Evolutionary conservation across 2,113 vertebrate species (phyloP).

Genomic region (Pseudonaja textilis): DNA sequence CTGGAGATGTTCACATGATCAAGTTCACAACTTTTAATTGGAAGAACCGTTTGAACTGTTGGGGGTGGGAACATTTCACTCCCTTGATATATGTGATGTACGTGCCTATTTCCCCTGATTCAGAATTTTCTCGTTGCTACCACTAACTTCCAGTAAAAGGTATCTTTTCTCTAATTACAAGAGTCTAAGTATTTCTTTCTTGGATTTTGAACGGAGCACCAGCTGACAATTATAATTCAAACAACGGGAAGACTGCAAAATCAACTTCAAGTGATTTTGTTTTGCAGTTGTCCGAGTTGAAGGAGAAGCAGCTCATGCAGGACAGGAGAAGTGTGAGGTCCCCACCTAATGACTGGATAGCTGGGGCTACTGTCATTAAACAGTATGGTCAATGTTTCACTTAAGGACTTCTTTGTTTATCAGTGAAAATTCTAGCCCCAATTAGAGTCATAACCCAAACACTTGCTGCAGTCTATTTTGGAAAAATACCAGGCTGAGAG

Average conservation of each 20-base stretch:
- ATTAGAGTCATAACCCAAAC: background rate
- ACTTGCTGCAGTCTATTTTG: background rate
- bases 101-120: no score
- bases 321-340: background rate
- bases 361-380: background rate
- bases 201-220: no score
- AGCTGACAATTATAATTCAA: background rate
- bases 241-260: background rate
- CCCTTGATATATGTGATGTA: no score
- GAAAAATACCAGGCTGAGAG: background rate
- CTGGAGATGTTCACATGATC: no score
- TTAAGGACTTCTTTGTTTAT: background rate
- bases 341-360: background rate
- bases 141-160: no score
- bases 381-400: background rate
- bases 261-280: background rate
- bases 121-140: no score
- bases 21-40: no score
- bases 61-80: no score
- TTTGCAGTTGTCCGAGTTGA: background rate
- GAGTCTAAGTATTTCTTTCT: no score
- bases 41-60: no score
- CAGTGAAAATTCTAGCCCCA: background rate
- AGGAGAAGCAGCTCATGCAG: background rate
- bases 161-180: no score